Percentiles rank a stretch among this genome's conserved stretches.
Conservation (phyloP, 2,113 vertebrate genomes). For the Balaeniceps rex region DNA sequence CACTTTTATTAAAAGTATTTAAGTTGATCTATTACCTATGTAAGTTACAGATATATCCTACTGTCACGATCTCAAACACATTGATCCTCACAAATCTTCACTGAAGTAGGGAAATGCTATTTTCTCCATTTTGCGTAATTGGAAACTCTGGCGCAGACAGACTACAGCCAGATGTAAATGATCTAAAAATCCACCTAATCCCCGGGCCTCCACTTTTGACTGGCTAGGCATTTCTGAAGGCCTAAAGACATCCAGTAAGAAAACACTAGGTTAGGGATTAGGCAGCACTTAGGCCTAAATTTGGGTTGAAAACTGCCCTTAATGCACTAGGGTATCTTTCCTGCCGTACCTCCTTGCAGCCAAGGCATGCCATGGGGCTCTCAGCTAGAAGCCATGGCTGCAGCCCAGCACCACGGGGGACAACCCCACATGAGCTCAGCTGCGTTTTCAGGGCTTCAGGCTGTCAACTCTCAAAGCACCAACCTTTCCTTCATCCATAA, state of each 20-base stretch:
- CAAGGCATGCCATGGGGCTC: neutral
- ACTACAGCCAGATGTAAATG: neutral
- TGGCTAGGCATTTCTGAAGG: neutral
- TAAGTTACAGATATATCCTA: slow-evolving; percentile 8
- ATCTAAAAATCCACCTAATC: neutral
- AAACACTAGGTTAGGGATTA: neutral
- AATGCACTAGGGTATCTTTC: neutral
- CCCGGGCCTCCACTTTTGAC: neutral
- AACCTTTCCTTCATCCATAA: neutral
- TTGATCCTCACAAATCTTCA: slow-evolving; percentile 36
- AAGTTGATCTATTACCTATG: slow-evolving; percentile 32
- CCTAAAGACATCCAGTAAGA: neutral
- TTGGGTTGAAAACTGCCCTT: neutral
- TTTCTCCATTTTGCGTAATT: neutral
- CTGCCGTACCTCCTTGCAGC: neutral
- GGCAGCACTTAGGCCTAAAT: neutral
- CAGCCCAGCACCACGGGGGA: neutral
- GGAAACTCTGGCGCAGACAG: neutral
- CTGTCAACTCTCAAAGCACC: neutral
- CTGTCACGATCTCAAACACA: neutral
- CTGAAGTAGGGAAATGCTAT: neutral
- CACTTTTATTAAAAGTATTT: slow-evolving; percentile 36
- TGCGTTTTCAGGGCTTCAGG: neutral
- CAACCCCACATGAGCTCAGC: neutral
- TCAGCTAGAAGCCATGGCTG: neutral